Percentiles rank a stretch among this genome's conserved stretches.
Evolutionary conservation across 35 echinoderm and acorn worm genomes (phyloP).

Genomic region (Patiria miniata): DNA sequence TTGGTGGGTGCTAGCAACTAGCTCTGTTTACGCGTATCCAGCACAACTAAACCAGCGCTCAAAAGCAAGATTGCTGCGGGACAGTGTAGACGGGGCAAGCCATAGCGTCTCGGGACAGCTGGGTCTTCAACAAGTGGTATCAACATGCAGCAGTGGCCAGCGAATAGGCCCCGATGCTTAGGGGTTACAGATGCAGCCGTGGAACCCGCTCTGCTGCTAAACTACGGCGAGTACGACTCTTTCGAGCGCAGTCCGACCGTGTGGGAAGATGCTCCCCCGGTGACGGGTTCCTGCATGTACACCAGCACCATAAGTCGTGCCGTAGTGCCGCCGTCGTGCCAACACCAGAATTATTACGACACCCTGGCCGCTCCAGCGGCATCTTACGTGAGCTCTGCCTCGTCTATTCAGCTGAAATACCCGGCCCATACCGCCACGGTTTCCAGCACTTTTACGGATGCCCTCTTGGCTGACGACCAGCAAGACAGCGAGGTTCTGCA

Average conservation of each 20-base stretch:
- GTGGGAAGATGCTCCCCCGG: constrained; percentile 22
- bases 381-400: background rate
- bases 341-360: constrained; percentile 9
- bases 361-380: background rate
- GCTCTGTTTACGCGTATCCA: constrained; percentile 70
- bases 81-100: constrained; percentile 43
- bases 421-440: constrained; percentile 19
- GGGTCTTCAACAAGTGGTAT: constrained; percentile 33
- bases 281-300: constrained; percentile 11
- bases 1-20: constrained; percentile 60
- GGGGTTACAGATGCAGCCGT: background rate
- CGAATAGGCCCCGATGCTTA: constrained; percentile 27
- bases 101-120: constrained; percentile 27
- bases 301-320: background rate
- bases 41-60: constrained; percentile 26
- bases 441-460: constrained; percentile 24
- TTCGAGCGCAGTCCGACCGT: constrained; percentile 30
- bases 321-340: background rate
- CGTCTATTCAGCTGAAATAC: background rate
- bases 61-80: constrained; percentile 53
- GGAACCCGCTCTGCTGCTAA: constrained; percentile 11
- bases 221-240: constrained; percentile 21
- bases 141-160: constrained; percentile 48
- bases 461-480: background rate
- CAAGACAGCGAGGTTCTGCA: background rate